Base-by-base conservation (phyloP, 2,888 invertebrate genomes). In the Himalopsyche tibetana region DNA sequence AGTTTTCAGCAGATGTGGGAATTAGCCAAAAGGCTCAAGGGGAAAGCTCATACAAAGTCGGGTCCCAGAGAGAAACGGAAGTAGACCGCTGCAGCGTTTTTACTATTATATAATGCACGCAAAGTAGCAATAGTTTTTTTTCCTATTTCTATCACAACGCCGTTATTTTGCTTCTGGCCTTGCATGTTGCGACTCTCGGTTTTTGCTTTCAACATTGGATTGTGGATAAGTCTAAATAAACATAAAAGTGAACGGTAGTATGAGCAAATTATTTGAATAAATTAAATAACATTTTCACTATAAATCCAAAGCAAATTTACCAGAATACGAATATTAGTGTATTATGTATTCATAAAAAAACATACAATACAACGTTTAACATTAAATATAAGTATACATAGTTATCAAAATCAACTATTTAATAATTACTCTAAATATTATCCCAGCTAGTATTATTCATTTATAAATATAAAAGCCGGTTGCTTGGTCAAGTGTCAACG, bases 31-130 rank as follows among this genome's bases (percentile, higher is more conserved):
- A 81, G 63, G 86, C 63, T 38, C 55, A n/a, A 82, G 55, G 84
- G 84, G 40, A 56, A 82, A 80, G 51, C 85, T 55, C 74, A 84
- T 74, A 74, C 69, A 84, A 79, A 63, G 79, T 40, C 83, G 28
- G 55, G 83, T 63, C 19, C 63, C 63, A 63, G 63, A 63, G 8
- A 84, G 86, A 86, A 86, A 84, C 86, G 86, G 86, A 86, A 82
- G 84, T 38, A 56, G 80, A 45, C 55, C 55, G 69, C 80, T 42
- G 56, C 56, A 79, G 84, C 74, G 84, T 63, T 63, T 63, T 63
- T 63, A 63, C 63, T 19, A 63, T 63, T 63, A 19, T 63, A 28
- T 19, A 63, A 63, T 63, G 63, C 63, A 19, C 63, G 63, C n/a
- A 63, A 63, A 63, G 28, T 63, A 63, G 11, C 19, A 5, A 19